Evolutionary conservation across 2,113 vertebrate species (phyloP).

Genomic region (Daphoenositta chrysoptera): DNA sequence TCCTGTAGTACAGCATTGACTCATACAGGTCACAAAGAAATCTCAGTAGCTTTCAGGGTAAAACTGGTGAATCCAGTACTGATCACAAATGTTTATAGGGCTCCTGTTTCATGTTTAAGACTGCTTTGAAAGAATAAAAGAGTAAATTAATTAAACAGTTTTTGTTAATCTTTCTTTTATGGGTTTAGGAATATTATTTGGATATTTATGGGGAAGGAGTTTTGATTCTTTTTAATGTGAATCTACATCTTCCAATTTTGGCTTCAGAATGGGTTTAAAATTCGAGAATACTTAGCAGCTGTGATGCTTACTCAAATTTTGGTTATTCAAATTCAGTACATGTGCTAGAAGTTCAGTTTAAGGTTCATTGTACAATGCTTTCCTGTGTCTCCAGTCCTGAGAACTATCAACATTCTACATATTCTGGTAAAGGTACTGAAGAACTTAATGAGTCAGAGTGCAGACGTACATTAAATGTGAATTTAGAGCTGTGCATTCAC

Average conservation of each 20-base stretch:
- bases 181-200: neutral
- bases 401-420: neutral
- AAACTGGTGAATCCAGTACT: neutral
- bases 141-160: neutral
- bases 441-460: neutral
- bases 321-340: neutral
- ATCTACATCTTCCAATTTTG: neutral
- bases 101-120: neutral
- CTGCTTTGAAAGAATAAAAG: neutral
- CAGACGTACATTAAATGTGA: rapidly evolving
- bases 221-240: neutral
- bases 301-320: neutral
- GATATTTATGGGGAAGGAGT: neutral
- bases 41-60: neutral
- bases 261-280: neutral
- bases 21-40: neutral
- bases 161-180: neutral
- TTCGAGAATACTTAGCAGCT: neutral
- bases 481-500: neutral
- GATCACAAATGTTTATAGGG: neutral
- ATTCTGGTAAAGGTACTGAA: neutral
- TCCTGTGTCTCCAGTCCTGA: neutral
- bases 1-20: neutral
- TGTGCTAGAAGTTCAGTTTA: neutral
- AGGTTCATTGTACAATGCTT: neutral